Evolutionary conservation across 2,888 invertebrate genomes (phyloP), one percentile per base, ranked within the genome.

Genomic region (Abrostola triplasia): DNA sequence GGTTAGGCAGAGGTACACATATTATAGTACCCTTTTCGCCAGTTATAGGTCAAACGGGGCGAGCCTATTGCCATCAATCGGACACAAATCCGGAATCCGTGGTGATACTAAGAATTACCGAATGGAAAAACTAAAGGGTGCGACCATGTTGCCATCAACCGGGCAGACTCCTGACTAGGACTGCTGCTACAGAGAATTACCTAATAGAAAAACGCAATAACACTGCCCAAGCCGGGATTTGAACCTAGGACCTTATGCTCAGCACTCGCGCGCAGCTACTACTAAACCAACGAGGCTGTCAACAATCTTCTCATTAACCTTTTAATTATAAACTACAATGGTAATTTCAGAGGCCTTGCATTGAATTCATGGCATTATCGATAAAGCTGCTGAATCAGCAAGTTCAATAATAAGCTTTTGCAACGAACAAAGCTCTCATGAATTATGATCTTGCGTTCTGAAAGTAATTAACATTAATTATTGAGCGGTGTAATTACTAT

Each of bases 401-500:
- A 24, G 44, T 35, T 48, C 52, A 40, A 41, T 12, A 13, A 37
- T 40, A 60, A 52, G 44, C 12, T 13, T 47, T 11, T 11, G 24
- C 11, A 13, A 35, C 42, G 70, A 70, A 71, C 53, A 63, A 54
- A 56, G 54, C 59, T 38, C 59, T 59, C 51, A 67, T 78, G 67
- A 75, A 54, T 64, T 61, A 74, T 49, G 50, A 40, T 52, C 56
- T 56, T 53, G 49, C 59, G 55, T 64, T 60, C 53, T 1, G 13
- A 48, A 48, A 40, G 12, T 60, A 56, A 75, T 63, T 66, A 65
- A 66, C 44, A 55, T 69, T 61, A 37, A 70, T 65, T 62, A 67
- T 67, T 51, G 48, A 56, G 62, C 44, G 54, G 48, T 64, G 63
- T 64, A 64, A 75, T 67, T 53, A n/a, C 13, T 8, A 24, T 10